Conservation (phyloP, 2,888 invertebrate species). For the Pollenia amentaria region DNA sequence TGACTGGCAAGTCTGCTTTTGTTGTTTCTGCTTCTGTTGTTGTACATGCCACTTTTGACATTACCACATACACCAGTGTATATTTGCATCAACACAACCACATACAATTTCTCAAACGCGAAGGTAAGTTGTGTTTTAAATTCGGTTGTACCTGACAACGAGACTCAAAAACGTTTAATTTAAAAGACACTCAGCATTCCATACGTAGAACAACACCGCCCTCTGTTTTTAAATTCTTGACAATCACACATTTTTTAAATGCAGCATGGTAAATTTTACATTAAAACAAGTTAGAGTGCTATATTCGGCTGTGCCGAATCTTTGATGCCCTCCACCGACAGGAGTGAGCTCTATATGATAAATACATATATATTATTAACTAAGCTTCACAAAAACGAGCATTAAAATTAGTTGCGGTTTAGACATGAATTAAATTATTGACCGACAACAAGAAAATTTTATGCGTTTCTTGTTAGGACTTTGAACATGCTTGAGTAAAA, state of each 20-base stretch:
- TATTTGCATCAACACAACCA: background rate
- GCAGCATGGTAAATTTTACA: background rate
- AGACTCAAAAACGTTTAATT: slow-evolving; percentile 54
- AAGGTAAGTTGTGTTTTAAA: slow-evolving; percentile 39
- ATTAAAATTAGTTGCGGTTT: too few species aligned
- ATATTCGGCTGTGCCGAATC: too few species aligned
- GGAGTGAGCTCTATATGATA: too few species aligned
- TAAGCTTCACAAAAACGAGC: too few species aligned
- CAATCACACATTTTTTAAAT: background rate
- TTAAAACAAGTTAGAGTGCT: too few species aligned
- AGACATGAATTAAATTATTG: too few species aligned
- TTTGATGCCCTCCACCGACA: too few species aligned
- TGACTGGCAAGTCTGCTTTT: slow-evolving; percentile 51
- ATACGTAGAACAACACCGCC: background rate
- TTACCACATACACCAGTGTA: slow-evolving; percentile 3
- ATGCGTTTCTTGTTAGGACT: too few species aligned
- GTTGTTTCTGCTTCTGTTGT: slow-evolving; percentile 28
- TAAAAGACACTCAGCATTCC: slow-evolving; percentile 28
- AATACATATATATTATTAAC: too few species aligned
- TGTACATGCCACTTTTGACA: slow-evolving; percentile 32
- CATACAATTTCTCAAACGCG: background rate
- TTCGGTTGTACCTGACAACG: slow-evolving; percentile 51
- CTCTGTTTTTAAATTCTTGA: too few species aligned
- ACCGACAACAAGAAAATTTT: too few species aligned
- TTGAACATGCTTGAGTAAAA: too few species aligned